A percentile compares a stretch with the other conserved stretches of the same genome.
These are phyloP conservation scores for Dorcus parallelipipedus DNA, from an alignment of 2,888 invertebrate genomes.

Conservation along the genomic window DNA sequence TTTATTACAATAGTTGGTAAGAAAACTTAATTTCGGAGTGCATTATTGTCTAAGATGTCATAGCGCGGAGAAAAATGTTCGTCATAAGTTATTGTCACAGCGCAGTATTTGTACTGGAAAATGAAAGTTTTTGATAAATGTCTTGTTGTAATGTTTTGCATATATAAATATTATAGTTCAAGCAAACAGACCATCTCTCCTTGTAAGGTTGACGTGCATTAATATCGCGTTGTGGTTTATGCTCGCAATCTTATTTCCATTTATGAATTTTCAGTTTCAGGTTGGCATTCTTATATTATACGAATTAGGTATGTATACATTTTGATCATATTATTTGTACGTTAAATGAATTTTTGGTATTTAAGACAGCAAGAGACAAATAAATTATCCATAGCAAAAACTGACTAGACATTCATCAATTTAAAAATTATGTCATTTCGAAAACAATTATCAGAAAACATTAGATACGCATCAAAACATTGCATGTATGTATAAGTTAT, in stretches of 20 bases:
- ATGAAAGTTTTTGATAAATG: slow-evolving; percentile 47
- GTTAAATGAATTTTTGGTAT: too few species aligned
- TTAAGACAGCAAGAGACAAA: too few species aligned
- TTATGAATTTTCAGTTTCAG: slow-evolving; percentile 24
- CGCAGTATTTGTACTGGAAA: slow-evolving; percentile 44
- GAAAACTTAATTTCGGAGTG: slow-evolving; percentile 8
- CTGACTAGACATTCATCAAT: too few species aligned
- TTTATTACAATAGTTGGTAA: too few species aligned
- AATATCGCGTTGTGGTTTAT: slow-evolving; percentile 34
- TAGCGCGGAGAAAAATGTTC: slow-evolving; percentile 39
- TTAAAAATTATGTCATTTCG: too few species aligned
- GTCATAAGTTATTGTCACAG: slow-evolving; percentile 44
- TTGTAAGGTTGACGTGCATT: slow-evolving; percentile 37
- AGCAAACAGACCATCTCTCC: slow-evolving; percentile 41
- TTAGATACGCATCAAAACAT: too few species aligned
- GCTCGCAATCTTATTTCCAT: slow-evolving; percentile 34
- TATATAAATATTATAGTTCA: slow-evolving; percentile 46
- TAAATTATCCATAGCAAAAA: too few species aligned
- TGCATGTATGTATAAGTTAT: too few species aligned
- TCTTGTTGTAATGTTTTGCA: slow-evolving; percentile 45
- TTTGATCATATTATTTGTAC: too few species aligned
- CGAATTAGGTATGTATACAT: too few species aligned
- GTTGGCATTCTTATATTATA: neutral
- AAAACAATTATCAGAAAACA: too few species aligned
- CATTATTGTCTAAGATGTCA: slow-evolving; percentile 37